Conservation (phyloP, 2,888 invertebrate genomes). For the Chouioia cunea region DNA sequence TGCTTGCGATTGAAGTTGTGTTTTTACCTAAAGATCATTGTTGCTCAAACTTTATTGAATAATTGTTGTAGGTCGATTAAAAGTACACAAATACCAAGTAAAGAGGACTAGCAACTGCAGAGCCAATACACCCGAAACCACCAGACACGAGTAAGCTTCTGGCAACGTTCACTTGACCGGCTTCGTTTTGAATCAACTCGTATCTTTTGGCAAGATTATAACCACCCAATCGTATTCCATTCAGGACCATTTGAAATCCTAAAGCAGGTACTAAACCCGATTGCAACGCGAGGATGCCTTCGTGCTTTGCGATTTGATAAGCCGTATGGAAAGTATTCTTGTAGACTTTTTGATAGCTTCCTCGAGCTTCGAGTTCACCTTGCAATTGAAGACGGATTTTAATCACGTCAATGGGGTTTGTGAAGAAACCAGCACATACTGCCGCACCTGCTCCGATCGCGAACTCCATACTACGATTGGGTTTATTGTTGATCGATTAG, state of each 20-base stretch:
- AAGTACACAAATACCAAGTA: too few relatives aligned
- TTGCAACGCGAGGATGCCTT: conserved; percentile 84
- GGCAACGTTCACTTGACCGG: conserved; percentile 77
- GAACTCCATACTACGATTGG: conserved; percentile 72
- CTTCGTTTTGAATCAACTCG: conserved; percentile 70
- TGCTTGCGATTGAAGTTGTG: conserved; percentile 82
- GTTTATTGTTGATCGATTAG: not conserved
- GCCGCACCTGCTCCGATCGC: conserved; percentile 83
- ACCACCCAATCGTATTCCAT: conserved; percentile 81
- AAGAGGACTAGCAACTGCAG: conserved; percentile 86
- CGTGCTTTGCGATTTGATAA: conserved; percentile 82
- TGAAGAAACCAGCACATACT: conserved; percentile 85
- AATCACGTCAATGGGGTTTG: conserved; percentile 91
- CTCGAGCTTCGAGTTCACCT: conserved; percentile 82
- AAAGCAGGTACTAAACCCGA: conserved; percentile 88
- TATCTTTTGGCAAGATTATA: conserved; percentile 64
- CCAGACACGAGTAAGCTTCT: conserved; percentile 82
- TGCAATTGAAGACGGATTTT: conserved; percentile 95
- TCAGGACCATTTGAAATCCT: conserved; percentile 89
- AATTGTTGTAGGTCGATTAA: too few relatives aligned
- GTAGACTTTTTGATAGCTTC: conserved; percentile 80
- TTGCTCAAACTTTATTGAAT: too few relatives aligned
- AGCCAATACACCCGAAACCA: conserved; percentile 84
- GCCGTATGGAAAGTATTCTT: conserved; percentile 85
- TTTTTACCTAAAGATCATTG: conserved; percentile 74